Base-by-base conservation (phyloP, 2,113 vertebrate genomes). In the Micromys minutus region DNA sequence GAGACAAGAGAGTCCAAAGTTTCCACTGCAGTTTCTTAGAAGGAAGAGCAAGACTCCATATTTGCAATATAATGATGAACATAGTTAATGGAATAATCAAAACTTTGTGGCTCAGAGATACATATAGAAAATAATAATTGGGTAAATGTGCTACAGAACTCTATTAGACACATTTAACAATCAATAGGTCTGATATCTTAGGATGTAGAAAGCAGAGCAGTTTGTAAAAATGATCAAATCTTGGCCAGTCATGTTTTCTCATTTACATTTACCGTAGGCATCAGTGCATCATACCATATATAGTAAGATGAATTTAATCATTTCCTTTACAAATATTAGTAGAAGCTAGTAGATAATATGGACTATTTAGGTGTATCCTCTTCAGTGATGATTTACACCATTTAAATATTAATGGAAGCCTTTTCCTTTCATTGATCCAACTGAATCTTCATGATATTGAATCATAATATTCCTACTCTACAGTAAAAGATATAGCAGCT, bases 81-180 rank as follows among this genome's bases (percentile, higher is more conserved):
- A 29, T 4, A 77, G 76, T 63, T 80, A 69, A 39, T 59, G 8
- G 74, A 85, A 85, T 63, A 7, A 88, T 93, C 29, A 69, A 87
- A 72, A 72, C 71, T 2, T 59, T 88, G 52, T n/a, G 67, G 5
- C 22, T 91, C 39, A 75, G 85, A 31, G 47, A 92, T 29, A 80
- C 7, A 50, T 5, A 90, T 76, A 9, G 71, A 3, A 80, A 85
- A 22, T 36, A 83, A 63, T 42, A 77, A 91, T 67, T 91, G 84
- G 89, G 59, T 91, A 89, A 93, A 59, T 89, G 39, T 42, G 9
- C 31, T 86, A 89, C 47, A 77, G 22, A 71, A 84, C 74, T 69
- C 10, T 59, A 63, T 3, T 63, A 21, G 12, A 50, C 1, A 2
- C 63, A 87, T 50, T 74, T 87, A 71, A 26, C 26, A 63, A 47